Evolutionary conservation across 2,113 vertebrate genomes (phyloP).

Genomic region (Trematocara marginatum): DNA sequence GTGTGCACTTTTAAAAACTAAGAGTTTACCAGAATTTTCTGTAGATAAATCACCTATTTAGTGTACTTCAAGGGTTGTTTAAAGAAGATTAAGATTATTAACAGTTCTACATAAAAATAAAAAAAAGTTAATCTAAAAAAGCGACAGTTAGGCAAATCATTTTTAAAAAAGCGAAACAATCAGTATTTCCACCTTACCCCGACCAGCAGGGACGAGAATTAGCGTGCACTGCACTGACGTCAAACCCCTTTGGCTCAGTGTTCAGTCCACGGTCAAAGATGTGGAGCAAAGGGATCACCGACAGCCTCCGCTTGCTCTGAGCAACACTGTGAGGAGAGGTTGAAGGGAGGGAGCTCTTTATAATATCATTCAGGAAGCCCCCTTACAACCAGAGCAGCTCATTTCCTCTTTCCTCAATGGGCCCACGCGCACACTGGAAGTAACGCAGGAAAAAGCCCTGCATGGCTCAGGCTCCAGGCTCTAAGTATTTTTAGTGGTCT

Average conservation of each 20-base stretch:
- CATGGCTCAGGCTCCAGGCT: slow-evolving; percentile 26
- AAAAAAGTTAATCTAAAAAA: not conserved
- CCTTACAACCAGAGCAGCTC: slow-evolving; percentile 50
- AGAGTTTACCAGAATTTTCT: not conserved
- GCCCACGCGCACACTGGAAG: slow-evolving; percentile 71
- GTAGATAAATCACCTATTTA: not conserved
- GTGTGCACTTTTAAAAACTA: not conserved
- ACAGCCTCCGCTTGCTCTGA: slow-evolving; percentile 29
- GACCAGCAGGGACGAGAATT: slow-evolving; percentile 81
- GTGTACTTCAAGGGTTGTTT: not conserved
- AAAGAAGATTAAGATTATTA: not conserved
- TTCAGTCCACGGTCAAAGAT: slow-evolving; percentile 7
- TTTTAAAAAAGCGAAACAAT: not conserved
- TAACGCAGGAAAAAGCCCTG: slow-evolving; percentile 62
- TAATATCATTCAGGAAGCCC: slow-evolving; percentile 72
- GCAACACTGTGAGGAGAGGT: slow-evolving; percentile 28
- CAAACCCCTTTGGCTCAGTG: slow-evolving; percentile 35
- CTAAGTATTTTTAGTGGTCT: slow-evolving; percentile 74
- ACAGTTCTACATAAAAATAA: not conserved
- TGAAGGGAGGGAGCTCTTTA: slow-evolving; percentile 61
- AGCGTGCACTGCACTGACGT: slow-evolving; percentile 21
- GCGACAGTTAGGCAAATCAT: not conserved
- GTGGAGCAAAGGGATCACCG: slow-evolving; percentile 17
- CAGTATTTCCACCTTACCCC: slow-evolving; percentile 63
- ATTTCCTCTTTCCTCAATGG: slow-evolving; percentile 72